Percentiles rank a stretch among this genome's conserved stretches.
Evolutionary conservation across 2,113 vertebrate species (phyloP).

Genomic region (Lepus americanus): DNA sequence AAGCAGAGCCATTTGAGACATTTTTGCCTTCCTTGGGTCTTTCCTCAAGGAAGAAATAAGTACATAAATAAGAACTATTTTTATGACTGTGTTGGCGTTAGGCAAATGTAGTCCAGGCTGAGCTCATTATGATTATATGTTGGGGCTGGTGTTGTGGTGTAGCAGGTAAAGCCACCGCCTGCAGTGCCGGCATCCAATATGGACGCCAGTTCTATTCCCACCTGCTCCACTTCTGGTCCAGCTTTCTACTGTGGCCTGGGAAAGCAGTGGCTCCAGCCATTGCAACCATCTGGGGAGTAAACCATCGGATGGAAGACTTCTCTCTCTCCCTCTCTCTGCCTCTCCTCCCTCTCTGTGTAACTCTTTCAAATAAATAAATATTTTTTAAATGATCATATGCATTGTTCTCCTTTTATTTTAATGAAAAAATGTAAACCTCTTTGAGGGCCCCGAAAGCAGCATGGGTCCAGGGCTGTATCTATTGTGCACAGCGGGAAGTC

Average conservation of each 20-base stretch:
- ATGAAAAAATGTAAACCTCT: not conserved
- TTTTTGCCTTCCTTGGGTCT: not conserved
- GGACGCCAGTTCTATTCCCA: no score
- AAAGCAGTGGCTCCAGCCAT: no score
- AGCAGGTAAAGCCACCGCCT: no score
- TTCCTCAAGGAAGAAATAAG: not conserved
- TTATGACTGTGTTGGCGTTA: not conserved
- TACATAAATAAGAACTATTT: not conserved
- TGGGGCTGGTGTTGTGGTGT: no score
- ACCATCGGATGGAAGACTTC: no score
- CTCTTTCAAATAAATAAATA: no score
- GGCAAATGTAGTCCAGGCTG: not conserved
- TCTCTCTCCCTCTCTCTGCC: no score
- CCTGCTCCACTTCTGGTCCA: no score
- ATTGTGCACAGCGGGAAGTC: fast-evolving
- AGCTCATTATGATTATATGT: not conserved
- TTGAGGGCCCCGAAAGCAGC: not conserved
- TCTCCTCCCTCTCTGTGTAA: no score
- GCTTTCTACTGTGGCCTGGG: no score
- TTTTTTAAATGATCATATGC: not conserved
- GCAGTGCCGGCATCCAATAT: no score
- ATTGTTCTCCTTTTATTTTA: not conserved
- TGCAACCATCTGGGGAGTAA: no score
- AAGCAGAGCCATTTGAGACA: fast-evolving
- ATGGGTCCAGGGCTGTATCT: not conserved